Evolutionary conservation across 2,888 invertebrate genomes (phyloP).

Genomic region (Nebria brevicollis): DNA sequence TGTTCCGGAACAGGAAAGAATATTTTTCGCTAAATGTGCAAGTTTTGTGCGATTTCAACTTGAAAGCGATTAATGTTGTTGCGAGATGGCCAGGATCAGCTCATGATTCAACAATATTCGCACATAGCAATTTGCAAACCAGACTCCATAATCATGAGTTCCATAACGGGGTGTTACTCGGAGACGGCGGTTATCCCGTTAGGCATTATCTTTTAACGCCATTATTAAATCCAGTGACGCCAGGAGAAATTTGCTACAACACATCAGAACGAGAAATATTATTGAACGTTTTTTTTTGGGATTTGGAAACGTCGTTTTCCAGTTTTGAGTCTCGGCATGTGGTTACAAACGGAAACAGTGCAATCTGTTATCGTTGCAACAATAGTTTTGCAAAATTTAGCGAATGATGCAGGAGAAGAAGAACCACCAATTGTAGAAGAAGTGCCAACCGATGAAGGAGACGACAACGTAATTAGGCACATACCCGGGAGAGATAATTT

Average conservation of each 20-base stretch:
- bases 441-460: background rate
- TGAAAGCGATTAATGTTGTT: slow-evolving; percentile 45
- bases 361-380: slow-evolving; percentile 50
- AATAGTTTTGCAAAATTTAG: slow-evolving; percentile 51
- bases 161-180: slow-evolving; percentile 48
- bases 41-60: slow-evolving; percentile 35
- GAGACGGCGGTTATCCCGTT: slow-evolving; percentile 54
- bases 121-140: slow-evolving; percentile 35
- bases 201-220: slow-evolving; percentile 52
- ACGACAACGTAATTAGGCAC: background rate
- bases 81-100: slow-evolving; percentile 48
- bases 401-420: slow-evolving; percentile 5
- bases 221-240: slow-evolving; percentile 46
- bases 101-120: slow-evolving; percentile 48
- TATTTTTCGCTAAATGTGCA: slow-evolving; percentile 46
- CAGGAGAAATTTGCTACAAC: slow-evolving; percentile 50
- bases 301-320: slow-evolving; percentile 54
- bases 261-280: slow-evolving; percentile 51
- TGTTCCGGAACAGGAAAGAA: slow-evolving; percentile 39
- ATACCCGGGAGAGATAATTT: background rate
- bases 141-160: slow-evolving; percentile 33
- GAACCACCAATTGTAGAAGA: slow-evolving; percentile 15
- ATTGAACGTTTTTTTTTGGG: slow-evolving; percentile 53
- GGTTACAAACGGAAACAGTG: slow-evolving; percentile 50
- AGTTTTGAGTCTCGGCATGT: slow-evolving; percentile 52